Evolutionary conservation across 2,888 invertebrate species (phyloP).

Genomic region (Meteorus cinctellus): DNA sequence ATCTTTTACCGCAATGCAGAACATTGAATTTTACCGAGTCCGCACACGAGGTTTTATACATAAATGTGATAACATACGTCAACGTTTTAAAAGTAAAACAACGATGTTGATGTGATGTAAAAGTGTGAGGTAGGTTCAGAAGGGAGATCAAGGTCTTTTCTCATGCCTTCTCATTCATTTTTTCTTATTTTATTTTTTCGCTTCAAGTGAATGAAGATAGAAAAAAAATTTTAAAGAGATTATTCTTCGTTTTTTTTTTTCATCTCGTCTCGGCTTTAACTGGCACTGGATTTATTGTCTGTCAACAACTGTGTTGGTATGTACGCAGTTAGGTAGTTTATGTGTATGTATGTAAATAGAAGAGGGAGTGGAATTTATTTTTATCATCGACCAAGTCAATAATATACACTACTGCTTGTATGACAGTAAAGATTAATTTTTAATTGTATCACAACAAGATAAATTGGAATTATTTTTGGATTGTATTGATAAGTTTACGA

Average conservation of each 20-base stretch:
- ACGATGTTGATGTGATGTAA: conserved; percentile 20
- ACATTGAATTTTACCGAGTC: conserved; percentile 56
- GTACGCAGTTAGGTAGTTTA: neutral
- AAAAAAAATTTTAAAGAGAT: neutral
- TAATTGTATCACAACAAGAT: too few relatives aligned
- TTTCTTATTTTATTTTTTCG: neutral
- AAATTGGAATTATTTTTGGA: too few relatives aligned
- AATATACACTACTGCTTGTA: neutral
- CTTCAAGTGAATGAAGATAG: neutral
- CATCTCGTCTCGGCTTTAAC: neutral
- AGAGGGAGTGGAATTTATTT: neutral
- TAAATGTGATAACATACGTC: neutral
- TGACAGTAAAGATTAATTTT: too few relatives aligned
- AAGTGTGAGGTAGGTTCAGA: conserved; percentile 28
- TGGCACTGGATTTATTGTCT: conserved; percentile 6
- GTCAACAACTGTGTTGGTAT: conserved; percentile 1
- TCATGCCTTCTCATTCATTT: conserved; percentile 10
- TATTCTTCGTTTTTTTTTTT: neutral
- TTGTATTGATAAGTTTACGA: too few relatives aligned
- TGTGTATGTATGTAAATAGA: neutral
- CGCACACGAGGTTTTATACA: conserved; percentile 31
- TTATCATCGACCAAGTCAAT: neutral
- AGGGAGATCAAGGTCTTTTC: conserved; percentile 18
- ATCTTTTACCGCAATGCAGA: conserved; percentile 65
- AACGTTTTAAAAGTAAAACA: neutral